Evolutionary conservation across 1,140 invertebrate species (phyloP).

Genomic region (Achatina immaculata): DNA sequence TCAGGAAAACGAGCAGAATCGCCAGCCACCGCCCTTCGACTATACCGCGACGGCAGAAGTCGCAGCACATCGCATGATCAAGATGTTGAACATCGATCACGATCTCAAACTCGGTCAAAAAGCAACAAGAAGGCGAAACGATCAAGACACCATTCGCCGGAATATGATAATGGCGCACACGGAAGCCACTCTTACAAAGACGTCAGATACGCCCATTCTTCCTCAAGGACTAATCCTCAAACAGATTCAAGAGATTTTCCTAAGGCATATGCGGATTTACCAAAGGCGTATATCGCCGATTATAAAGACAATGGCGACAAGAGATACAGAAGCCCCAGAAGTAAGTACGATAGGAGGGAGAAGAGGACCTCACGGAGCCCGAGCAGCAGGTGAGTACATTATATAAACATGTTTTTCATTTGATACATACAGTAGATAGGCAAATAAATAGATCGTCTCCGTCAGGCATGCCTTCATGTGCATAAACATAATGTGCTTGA

Average conservation of each 20-base stretch:
- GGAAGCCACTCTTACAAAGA: conserved; percentile 8
- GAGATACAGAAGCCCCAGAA: conserved; percentile 47
- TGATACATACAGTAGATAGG: no score
- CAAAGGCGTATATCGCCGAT: conserved; percentile 43
- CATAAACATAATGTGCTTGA: no score
- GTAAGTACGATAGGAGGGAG: conserved; percentile 25
- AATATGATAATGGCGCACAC: conserved; percentile 35
- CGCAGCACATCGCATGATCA: conserved; percentile 56
- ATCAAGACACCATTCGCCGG: conserved; percentile 47
- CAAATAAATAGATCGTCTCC: no score
- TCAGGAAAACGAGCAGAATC: conserved; percentile 48
- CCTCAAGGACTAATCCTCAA: conserved; percentile 13
- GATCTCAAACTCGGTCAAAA: conserved; percentile 43
- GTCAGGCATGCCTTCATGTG: no score
- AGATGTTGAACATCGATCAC: conserved; percentile 45
- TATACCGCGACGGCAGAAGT: conserved; percentile 57
- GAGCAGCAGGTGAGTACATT: conserved; percentile 20
- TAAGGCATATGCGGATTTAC: conserved; percentile 49
- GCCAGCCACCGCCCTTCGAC: conserved; percentile 58
- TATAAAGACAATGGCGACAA: conserved; percentile 21
- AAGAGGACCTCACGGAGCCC: conserved; percentile 26
- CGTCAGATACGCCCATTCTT: not conserved
- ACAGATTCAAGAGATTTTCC: conserved; percentile 33
- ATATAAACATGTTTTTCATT: no score
- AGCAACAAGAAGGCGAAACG: conserved; percentile 50